Percentiles rank a stretch among this genome's conserved stretches.
phyloP scores from a whole-genome alignment of 2,113 vertebrate genomes.

The Agelaius tricolor region DNA sequence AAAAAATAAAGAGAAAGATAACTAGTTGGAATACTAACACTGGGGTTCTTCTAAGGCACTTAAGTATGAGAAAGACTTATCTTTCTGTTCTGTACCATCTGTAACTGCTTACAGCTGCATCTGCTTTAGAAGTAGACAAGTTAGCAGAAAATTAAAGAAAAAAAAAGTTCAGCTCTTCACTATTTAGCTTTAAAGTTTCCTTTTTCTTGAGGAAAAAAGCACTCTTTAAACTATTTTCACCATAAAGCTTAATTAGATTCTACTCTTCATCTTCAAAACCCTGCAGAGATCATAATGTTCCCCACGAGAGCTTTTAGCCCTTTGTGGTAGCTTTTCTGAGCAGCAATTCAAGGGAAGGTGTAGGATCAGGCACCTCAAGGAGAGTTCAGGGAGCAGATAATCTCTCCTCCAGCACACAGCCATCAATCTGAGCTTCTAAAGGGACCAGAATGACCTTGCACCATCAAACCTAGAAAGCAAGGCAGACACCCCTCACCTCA shows the following conservation, averaged over 20 bases:
- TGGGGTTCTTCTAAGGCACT: neutral
- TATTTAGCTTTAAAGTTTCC: conserved; percentile 11
- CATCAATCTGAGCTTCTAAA: neutral
- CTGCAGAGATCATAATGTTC: neutral
- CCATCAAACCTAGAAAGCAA: conserved; percentile 23
- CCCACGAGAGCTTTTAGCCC: neutral
- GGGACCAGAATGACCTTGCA: neutral
- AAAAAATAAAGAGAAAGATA: neutral
- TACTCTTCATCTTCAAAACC: conserved; percentile 21
- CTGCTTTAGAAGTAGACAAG: conserved; percentile 31
- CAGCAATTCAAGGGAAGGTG: neutral
- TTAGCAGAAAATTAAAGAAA: neutral
- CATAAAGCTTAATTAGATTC: conserved; percentile 44
- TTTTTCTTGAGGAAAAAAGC: neutral
- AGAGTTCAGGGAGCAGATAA: neutral
- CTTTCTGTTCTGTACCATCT: conserved; percentile 29
- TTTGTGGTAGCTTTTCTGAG: neutral
- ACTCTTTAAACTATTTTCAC: conserved; percentile 35
- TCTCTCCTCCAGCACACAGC: neutral
- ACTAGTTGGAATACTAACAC: neutral
- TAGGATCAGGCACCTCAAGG: neutral
- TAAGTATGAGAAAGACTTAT: neutral
- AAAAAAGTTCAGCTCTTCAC: neutral
- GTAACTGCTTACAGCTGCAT: conserved; percentile 43
- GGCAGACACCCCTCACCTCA: neutral